These are phyloP conservation scores for Diadromus collaris DNA, from an alignment of 2,888 invertebrate genomes.

Conservation along the genomic window DNA sequence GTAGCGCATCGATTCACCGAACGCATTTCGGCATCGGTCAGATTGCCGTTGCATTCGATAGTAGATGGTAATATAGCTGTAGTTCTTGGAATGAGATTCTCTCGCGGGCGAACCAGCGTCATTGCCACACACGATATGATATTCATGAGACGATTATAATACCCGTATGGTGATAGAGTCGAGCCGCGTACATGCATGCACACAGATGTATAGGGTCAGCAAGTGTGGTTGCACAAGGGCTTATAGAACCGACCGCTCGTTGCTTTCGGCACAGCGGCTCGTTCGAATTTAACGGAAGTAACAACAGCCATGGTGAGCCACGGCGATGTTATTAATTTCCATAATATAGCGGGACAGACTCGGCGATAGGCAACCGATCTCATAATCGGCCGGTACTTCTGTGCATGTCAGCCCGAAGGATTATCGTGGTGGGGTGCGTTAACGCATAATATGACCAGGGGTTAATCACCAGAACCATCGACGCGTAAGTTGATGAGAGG, in stretches of 20 bases:
- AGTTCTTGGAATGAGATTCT: neutral
- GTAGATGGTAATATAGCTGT: slow-evolving; percentile 11
- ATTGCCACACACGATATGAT: slow-evolving; percentile 55
- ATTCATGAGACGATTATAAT: slow-evolving; percentile 60
- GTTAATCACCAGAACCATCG: slow-evolving; percentile 46
- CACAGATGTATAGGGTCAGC: neutral
- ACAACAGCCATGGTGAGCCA: slow-evolving; percentile 27
- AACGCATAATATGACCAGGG: slow-evolving; percentile 45
- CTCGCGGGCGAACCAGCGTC: slow-evolving; percentile 23
- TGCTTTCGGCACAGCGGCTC: slow-evolving; percentile 34
- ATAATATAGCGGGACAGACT: slow-evolving; percentile 43
- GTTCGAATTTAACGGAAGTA: slow-evolving; percentile 39
- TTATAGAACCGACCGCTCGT: slow-evolving; percentile 16
- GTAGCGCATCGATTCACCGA: neutral
- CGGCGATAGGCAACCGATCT: slow-evolving; percentile 40
- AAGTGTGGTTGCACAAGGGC: slow-evolving; percentile 17
- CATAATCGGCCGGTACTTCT: slow-evolving; percentile 52
- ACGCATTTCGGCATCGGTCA: neutral
- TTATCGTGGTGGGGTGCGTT: slow-evolving; percentile 48
- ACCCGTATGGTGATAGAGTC: slow-evolving; percentile 8
- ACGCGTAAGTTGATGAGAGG: slow-evolving; percentile 27
- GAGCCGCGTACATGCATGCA: neutral
- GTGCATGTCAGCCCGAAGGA: slow-evolving; percentile 51
- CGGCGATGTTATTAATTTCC: slow-evolving; percentile 55
- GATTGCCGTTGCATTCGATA: slow-evolving; percentile 39